These are phyloP conservation scores for Hemistola chrysoprasaria DNA, from an alignment of 2,888 invertebrate species.

Conservation along the genomic window DNA sequence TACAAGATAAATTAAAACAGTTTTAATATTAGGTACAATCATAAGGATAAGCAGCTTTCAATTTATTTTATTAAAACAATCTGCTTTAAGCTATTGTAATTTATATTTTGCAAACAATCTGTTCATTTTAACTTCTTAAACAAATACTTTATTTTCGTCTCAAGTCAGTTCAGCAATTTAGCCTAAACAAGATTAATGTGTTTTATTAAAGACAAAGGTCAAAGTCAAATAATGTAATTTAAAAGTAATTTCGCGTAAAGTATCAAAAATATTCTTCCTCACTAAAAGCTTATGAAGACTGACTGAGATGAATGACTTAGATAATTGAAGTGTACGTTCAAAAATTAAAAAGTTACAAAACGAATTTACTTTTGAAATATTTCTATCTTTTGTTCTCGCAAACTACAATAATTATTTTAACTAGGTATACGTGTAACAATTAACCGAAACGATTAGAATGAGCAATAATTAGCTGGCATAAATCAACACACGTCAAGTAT, in stretches of 20 bases:
- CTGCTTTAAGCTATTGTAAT: not conserved
- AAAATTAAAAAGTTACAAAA: conserved; percentile 51
- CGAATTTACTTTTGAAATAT: conserved; percentile 20
- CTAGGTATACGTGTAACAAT: too few species aligned
- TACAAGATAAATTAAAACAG: too few species aligned
- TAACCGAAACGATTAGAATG: too few species aligned
- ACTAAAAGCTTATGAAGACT: conserved; percentile 53
- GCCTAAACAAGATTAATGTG: conserved; percentile 42
- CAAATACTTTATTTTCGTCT: conserved; percentile 25
- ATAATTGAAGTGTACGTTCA: conserved; percentile 62
- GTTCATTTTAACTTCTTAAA: conserved; percentile 28
- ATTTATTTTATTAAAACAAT: too few species aligned
- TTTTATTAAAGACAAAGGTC: conserved; percentile 35
- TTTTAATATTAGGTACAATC: too few species aligned
- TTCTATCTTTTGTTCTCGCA: not conserved
- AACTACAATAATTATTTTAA: too few species aligned
- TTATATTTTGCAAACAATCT: conserved; percentile 10
- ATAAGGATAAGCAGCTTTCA: too few species aligned
- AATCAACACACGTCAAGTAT: too few species aligned
- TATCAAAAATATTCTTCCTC: conserved; percentile 54
- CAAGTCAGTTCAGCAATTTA: conserved; percentile 23
- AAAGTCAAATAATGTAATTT: conserved; percentile 41
- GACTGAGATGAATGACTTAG: conserved; percentile 68
- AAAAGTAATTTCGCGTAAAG: conserved; percentile 43
- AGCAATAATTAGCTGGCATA: too few species aligned